Conservation (phyloP, 2,888 invertebrate genomes). For the Papilio demoleus region DNA sequence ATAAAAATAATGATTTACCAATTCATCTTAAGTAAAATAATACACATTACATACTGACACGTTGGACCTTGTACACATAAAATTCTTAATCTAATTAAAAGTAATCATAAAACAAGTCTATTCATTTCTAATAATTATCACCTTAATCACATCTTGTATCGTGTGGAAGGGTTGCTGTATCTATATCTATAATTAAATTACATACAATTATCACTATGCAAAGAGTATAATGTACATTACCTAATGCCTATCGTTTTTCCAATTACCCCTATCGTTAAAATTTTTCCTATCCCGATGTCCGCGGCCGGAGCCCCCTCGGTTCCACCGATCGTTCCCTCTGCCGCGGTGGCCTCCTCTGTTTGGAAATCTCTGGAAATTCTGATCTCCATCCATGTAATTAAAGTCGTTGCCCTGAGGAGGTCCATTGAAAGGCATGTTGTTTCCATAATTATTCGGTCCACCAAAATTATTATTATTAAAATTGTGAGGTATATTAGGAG, state of each 20-base stretch:
- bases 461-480: constrained; percentile 71
- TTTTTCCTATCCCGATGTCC: constrained; percentile 79
- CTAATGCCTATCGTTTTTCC: constrained; percentile 82
- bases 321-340: constrained; percentile 77
- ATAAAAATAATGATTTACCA: constrained; percentile 35
- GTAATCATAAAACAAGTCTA: constrained; percentile 61
- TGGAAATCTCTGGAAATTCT: constrained; percentile 72
- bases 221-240: constrained; percentile 48
- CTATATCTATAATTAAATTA: constrained; percentile 41
- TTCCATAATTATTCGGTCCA: constrained; percentile 72
- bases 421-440: constrained; percentile 75
- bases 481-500: constrained; percentile 81
- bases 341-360: constrained; percentile 75
- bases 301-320: constrained; percentile 73
- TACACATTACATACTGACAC: constrained; percentile 26
- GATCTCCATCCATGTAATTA: constrained; percentile 74
- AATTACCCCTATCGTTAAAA: constrained; percentile 77
- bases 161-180: constrained; percentile 66
- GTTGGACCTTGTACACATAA: constrained; percentile 53
- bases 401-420: constrained; percentile 72
- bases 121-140: constrained; percentile 66
- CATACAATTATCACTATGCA: constrained; percentile 34
- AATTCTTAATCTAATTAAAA: constrained; percentile 50
- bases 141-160: constrained; percentile 71
- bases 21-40: constrained; percentile 34